Evolutionary conservation across 2,888 invertebrate genomes (phyloP).

Genomic region (Ischnura elegans): DNA sequence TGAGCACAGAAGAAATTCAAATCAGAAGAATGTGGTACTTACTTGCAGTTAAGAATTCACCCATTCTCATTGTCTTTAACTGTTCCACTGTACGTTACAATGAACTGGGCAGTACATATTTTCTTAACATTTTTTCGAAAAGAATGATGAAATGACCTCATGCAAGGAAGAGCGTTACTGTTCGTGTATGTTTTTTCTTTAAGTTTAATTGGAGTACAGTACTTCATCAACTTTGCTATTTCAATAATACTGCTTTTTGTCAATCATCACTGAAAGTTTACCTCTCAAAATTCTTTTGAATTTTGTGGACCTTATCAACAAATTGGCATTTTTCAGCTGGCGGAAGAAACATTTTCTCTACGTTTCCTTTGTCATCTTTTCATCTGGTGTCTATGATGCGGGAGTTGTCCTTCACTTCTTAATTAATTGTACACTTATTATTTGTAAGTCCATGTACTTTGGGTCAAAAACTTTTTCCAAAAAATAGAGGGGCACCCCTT

Average conservation of each 20-base stretch:
- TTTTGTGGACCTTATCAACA: background rate
- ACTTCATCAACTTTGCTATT: constrained; percentile 30
- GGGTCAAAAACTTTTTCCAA: too few relatives aligned
- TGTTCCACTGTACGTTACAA: background rate
- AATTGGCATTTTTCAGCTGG: background rate
- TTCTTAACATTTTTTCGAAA: constrained; percentile 23
- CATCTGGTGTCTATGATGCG: background rate
- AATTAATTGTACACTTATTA: constrained; percentile 25
- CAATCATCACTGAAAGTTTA: background rate
- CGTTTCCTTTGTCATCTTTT: constrained; percentile 12
- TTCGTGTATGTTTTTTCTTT: background rate
- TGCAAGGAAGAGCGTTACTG: background rate
- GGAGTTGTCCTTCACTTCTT: constrained; percentile 4
- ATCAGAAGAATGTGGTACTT: background rate
- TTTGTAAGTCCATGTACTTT: constrained; percentile 29
- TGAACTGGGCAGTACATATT: constrained; percentile 27
- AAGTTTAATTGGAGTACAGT: constrained; percentile 37
- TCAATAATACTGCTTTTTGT: background rate
- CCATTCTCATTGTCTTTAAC: constrained; percentile 7
- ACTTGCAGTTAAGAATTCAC: background rate
- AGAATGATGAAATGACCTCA: constrained; percentile 8
- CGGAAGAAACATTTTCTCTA: background rate
- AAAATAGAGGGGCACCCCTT: too few relatives aligned
- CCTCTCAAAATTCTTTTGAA: background rate
- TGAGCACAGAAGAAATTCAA: background rate